Base-by-base conservation (phyloP, 2,888 invertebrate species). In the Microplitis manilae region DNA sequence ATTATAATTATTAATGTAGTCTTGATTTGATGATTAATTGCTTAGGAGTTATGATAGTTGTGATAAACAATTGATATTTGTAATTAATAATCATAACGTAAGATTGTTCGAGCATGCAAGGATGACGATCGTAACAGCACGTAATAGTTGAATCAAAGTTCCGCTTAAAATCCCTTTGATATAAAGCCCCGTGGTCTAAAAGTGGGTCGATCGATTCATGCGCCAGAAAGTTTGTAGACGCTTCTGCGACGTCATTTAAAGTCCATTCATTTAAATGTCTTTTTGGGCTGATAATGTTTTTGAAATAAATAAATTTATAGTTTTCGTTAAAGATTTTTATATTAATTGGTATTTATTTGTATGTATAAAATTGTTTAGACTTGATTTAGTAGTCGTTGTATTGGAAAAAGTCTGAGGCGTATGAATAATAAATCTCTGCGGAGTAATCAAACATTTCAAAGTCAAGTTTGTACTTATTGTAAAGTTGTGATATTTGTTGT, bases 391-490 rank as follows among this genome's bases (percentile, higher is more conserved):
- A 15, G 20, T 41, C n/a, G n/a, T 13, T 70, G 17, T 70, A 59
- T 20, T 17, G 30, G 38, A 9, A 62, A 61, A 38, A 13, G 40
- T 71, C 62, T 6, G 80, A 82, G 5, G 89, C 89, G 68, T 87
- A 88, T 9, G 84, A 76, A 5, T 90, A 85, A 80, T 91, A 91
- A 50, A 83, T 81, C 7, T 87, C 84, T 6, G 86, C 83, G 1
- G 86, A 86, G 82, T 92, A 92, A 38, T 88, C 91, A 85, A 92
- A 93, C 76, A 93, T 84, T 81, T 90, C 89, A 82, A 92, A 92
- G 83, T 93, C 92, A 2, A 91, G 83, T 71, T 85, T 85, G 80
- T 91, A 92, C 76, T 91, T 90, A 38, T 91, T 84, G 70, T 91
- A 90, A 50, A 50, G 50, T 50, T 50, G 9, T 8, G 50, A 50